A percentile compares a stretch with the other conserved stretches of the same genome.
phyloP scores from a whole-genome alignment of 2,113 vertebrate genomes.

The Oncorhynchus mykiss region DNA sequence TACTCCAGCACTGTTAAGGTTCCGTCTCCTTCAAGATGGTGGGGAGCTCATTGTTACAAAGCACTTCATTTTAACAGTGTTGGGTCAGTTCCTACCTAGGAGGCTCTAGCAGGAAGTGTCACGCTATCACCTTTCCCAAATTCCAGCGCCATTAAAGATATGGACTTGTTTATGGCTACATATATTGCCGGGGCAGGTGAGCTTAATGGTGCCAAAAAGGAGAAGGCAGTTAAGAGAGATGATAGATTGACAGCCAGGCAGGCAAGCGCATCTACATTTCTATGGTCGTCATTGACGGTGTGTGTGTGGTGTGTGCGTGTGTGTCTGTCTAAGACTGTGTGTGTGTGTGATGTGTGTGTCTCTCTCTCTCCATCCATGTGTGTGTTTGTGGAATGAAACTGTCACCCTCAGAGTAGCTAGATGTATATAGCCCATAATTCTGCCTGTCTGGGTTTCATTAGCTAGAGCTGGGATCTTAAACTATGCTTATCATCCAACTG shows the following conservation, averaged over 20 bases:
- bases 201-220: constrained; percentile 10
- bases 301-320: too few relatives aligned
- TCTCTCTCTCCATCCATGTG: background rate
- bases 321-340: background rate
- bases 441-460: constrained; percentile 27
- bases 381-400: background rate
- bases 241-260: background rate
- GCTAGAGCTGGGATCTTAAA: background rate
- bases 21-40: too few relatives aligned
- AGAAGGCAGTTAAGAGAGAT: constrained; percentile 3
- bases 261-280: too few relatives aligned
- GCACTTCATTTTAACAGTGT: background rate
- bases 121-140: constrained; percentile 21
- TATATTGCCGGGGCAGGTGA: constrained; percentile 7
- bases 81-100: constrained; percentile 6
- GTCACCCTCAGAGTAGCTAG: background rate
- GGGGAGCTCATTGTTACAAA: too few relatives aligned
- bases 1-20: too few relatives aligned
- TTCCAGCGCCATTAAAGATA: constrained; percentile 15
- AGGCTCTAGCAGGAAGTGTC: background rate
- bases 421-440: constrained; percentile 20
- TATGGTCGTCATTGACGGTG: too few relatives aligned
- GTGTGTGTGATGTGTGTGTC: background rate
- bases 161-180: constrained; percentile 19
- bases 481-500: background rate